A percentile compares a stretch with the other conserved stretches of the same genome.
Conservation (phyloP, 2,888 invertebrate species). For the Trissolcus brochymenae region DNA sequence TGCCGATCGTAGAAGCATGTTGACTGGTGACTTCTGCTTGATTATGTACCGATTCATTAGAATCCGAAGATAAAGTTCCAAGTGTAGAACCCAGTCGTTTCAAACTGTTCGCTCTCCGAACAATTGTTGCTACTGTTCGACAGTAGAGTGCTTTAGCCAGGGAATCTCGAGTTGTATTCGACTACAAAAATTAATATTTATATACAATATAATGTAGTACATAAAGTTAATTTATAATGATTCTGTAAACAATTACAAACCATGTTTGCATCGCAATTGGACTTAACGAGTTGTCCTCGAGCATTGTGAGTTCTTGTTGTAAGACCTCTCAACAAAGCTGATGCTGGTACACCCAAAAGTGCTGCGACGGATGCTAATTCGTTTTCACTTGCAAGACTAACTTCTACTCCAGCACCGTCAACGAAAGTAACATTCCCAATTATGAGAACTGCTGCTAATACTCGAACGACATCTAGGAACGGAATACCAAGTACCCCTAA, state of each 20-base stretch:
- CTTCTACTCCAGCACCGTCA: slow-evolving; percentile 86
- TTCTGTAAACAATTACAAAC: no score
- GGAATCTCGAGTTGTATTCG: slow-evolving; percentile 91
- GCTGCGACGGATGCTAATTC: slow-evolving; percentile 92
- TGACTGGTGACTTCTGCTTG: slow-evolving; percentile 90
- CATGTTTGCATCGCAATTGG: slow-evolving; percentile 89
- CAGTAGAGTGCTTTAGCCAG: slow-evolving; percentile 95
- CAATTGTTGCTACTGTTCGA: slow-evolving; percentile 95
- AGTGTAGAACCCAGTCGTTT: slow-evolving; percentile 90
- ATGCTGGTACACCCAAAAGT: slow-evolving; percentile 86
- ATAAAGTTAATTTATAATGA: no score
- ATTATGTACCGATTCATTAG: slow-evolving; percentile 93
- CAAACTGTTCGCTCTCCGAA: slow-evolving; percentile 93
- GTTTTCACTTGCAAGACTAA: slow-evolving; percentile 87
- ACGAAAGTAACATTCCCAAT: slow-evolving; percentile 94
- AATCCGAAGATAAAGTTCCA: slow-evolving; percentile 91
- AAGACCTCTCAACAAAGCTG: slow-evolving; percentile 87
- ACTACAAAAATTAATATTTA: slow-evolving; percentile 77
- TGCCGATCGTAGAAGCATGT: slow-evolving; percentile 88
- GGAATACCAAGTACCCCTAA: slow-evolving; percentile 91
- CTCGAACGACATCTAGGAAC: slow-evolving; percentile 93
- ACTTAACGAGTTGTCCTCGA: slow-evolving; percentile 87
- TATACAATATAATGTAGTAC: no score
- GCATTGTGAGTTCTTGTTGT: slow-evolving; percentile 89
- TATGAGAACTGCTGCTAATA: slow-evolving; percentile 91